A percentile compares a stretch with the other conserved stretches of the same genome.
phyloP scores from a whole-genome alignment of 2,113 vertebrate species.

The Rousettus leschenaultii region DNA sequence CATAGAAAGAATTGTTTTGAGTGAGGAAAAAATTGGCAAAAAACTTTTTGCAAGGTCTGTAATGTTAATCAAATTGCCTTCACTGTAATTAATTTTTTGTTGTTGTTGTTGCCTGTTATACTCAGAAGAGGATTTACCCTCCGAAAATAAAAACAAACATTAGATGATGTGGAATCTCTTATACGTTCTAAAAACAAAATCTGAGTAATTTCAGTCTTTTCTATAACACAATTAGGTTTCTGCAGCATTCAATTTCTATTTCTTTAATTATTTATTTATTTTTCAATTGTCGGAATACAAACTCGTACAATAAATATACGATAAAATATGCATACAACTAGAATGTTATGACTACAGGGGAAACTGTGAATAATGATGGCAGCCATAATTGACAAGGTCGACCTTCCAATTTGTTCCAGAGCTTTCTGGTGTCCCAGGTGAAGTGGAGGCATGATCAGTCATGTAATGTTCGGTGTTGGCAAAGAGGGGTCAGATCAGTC shows the following conservation, averaged over 20 bases:
- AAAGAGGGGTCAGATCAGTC: neutral
- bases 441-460: neutral
- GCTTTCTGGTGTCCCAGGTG: neutral
- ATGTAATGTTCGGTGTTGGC: neutral
- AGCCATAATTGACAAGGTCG: neutral
- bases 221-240: neutral
- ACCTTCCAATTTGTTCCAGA: neutral
- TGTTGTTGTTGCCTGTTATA: no score
- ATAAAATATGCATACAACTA: no score
- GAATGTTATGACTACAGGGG: neutral
- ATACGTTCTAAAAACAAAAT: neutral
- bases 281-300: neutral
- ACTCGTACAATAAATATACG: neutral
- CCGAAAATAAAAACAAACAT: neutral
- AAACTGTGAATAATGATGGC: neutral
- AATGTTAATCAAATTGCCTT: neutral
- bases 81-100: neutral
- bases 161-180: accelerated
- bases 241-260: neutral
- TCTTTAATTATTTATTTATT: neutral
- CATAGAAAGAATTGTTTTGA: neutral
- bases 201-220: neutral
- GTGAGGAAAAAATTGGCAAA: neutral
- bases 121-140: no score
- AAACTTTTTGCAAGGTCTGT: neutral